Evolutionary conservation across 1,140 invertebrate genomes (phyloP).

Genomic region (Oscheius sp.): DNA sequence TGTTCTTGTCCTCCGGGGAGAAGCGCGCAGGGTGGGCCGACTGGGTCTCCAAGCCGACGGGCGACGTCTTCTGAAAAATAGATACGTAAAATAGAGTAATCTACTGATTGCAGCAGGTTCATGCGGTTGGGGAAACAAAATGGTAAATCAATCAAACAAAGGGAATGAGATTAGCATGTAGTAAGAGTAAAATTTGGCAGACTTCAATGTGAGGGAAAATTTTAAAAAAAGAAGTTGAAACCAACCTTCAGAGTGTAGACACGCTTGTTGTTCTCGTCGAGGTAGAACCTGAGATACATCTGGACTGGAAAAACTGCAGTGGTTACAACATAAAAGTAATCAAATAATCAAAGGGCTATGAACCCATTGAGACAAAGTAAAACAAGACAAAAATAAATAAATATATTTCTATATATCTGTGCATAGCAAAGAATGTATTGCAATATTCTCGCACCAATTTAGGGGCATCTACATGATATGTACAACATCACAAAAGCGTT

Average conservation of each 20-base stretch:
- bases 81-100: neutral
- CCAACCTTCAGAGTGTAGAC: constrained; percentile 65
- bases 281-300: constrained; percentile 66
- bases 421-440: neutral
- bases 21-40: constrained; percentile 91
- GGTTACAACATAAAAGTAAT: neutral
- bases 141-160: too few relatives aligned
- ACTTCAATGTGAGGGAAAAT: neutral
- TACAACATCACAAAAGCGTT: constrained; percentile 7
- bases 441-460: neutral
- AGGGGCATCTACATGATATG: neutral
- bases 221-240: neutral
- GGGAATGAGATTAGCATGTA: too few relatives aligned
- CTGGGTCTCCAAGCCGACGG: constrained; percentile 74
- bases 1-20: constrained; percentile 92
- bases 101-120: too few relatives aligned
- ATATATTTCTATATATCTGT: neutral
- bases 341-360: neutral
- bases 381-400: too few relatives aligned
- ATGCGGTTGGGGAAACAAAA: too few relatives aligned
- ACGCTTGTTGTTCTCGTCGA: constrained; percentile 63
- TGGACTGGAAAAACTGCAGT: neutral
- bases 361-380: too few relatives aligned
- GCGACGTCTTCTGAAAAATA: constrained; percentile 72
- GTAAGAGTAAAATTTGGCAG: neutral